Evolutionary conservation across 2,113 vertebrate species (phyloP), one percentile per base, ranked within the genome.

Genomic region (Rhadina sibilatrix): DNA sequence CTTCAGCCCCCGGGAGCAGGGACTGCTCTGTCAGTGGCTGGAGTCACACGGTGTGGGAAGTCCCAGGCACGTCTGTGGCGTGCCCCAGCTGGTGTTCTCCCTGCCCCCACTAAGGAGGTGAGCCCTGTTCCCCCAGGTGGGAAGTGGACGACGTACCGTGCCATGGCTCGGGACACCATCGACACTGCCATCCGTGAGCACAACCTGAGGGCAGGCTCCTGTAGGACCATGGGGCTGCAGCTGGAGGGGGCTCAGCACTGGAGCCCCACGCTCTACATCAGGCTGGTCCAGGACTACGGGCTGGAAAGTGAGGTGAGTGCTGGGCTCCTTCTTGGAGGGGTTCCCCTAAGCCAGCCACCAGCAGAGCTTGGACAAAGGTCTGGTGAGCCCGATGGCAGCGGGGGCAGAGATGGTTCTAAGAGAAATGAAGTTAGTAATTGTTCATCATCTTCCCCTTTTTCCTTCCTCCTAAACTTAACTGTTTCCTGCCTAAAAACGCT

Each of bases 101-200:
- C 37, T 56, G 53, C 13, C 40, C 40, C 40, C 40, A 13, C 40
- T 40, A 14, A 40, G 12, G 40, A 40, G 40, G 40, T 40, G 40
- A 40, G 40, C 40, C 40, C 14, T 40, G 40, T 40, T 16, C 24
- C 54, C 91, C 9, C 91, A 99, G 99, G 99, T 69, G 99, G 99
- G 42, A 99, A 99, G 97, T 99, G 99, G 99, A 99, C 99, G 2
- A 99, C 99, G 0, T 99, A 99, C 90, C 98, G 99, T 10, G 97
- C 99, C 47, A 99, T 99, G 99, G 99, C 99, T 0, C 98, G 99
- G 88, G 99, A 99, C 83, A 98, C 99, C 20, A 92, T 99, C 52
- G 97, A 99, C 12, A 97, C 98, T 2, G 99, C 99, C 8, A 5
- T 99, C 59, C 97, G 97, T 90, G 66, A 94, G 2, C 99, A 99